Evolutionary conservation across 2,797 vertebrate genomes (phyloP), one percentile per base, ranked within the genome.

Genomic region (Pagetopsis macropterus): DNA sequence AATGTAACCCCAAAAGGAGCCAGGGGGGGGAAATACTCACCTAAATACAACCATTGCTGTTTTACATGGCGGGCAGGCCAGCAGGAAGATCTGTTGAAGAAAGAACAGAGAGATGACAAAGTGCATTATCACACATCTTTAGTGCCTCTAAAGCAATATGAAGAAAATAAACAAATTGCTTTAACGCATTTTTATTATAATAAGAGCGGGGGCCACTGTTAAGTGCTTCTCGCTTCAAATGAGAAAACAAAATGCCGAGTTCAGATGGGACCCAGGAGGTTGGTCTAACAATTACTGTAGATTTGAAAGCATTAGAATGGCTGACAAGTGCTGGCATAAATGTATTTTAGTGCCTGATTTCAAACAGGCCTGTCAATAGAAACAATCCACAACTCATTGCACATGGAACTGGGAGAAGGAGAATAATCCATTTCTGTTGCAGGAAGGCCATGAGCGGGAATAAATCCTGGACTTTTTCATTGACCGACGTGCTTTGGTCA

Each of bases 41-140:
- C 97, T 96, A 91, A 99, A 99, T 46, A 99, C 74, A 79, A 99
- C 92, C 90, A 96, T 94, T 23, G 96, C 96, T 55, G 94, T 92
- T 62, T 95, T 96, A 88, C 97, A 95, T 0, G 98, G 97, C 15
- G 98, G 97, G 78, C 96, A 98, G 84, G 97, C 97, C 86, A 99
- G 93, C 71, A 99, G 96, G 90, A 99, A 98, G 90, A 99, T 99
- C 98, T 99, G 95, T 76, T 83, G 93, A 60, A n/a, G 49, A 61
- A 81, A 72, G 88, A 41, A 74, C 4, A 70, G 13, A 49, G 16
- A 70, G 68, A 72, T 40, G 60, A 73, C 40, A 75, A 82, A 72
- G 16, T 12, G 17, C 52, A 61, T 79, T 27, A 66, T 81, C 37
- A 60, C 69, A 76, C 57, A 48, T 72, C 45, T 58, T 54, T 3